Base-by-base conservation (phyloP, 1,140 invertebrate species). In the Carcinoscorpius rotundicauda region DNA sequence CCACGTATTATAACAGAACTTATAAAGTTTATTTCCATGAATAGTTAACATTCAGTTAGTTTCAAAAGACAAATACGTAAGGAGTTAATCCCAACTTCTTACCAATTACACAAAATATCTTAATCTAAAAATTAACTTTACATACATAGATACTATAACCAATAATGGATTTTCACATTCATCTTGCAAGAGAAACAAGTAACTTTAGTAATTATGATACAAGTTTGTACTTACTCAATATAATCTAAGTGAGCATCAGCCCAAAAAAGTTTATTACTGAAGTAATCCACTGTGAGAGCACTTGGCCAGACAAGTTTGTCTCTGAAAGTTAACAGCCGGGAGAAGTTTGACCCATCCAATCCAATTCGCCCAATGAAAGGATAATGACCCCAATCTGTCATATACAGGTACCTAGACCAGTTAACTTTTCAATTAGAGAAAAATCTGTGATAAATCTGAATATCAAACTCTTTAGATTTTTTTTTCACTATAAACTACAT, bases 191-290 rank as follows among this genome's bases (percentile, higher is more conserved):
- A 29, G 29, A 29, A 29, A 29, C 29, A 29, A 29, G 29, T 29
- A 29, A 29, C 29, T 29, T 29, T 29, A 29, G 29, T 29, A 29
- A 29, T 29, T 29, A 29, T 29, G 29, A 29, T 29, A 29, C 29
- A 29, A 29, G 29, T 29, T n/a, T 50, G 60, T 52, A 78, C 80
- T 73, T 74, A 97, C 49, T 94, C 96, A 51, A 99, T 97, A 70
- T 97, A 97, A 78, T 99, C 95, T 49, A 99, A 81, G 83, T 99
- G 97, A 69, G 96, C 97, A 76, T 99, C 97, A 0, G 94, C 96
- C 88, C 91, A 99, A 78, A 91, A 97, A 11, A 97, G 85, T 70
- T 88, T 82, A 70, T 97, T 87, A 4, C 93, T 93, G 73, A 97
- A 95, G 74, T 94, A 97, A 73, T 99, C 97, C 60, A 99, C 89